Percentiles rank a stretch among this genome's conserved stretches.
phyloP scores from a whole-genome alignment of 2,113 vertebrate genomes.

The Toxotes chatareus region DNA sequence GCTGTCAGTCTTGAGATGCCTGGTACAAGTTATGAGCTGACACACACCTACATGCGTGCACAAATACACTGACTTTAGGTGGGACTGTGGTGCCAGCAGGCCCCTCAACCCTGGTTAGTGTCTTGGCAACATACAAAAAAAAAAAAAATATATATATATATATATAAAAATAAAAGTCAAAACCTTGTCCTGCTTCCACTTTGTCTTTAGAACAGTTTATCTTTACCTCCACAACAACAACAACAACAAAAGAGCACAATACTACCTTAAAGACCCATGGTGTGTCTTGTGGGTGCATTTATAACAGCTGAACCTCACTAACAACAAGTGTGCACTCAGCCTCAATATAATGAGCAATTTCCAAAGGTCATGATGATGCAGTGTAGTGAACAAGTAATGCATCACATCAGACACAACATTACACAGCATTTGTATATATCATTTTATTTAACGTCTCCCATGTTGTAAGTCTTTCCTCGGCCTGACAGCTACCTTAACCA shows the following conservation, averaged over 20 bases:
- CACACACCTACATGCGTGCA: not conserved
- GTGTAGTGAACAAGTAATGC: conserved; percentile 15
- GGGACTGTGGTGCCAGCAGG: conserved; percentile 9
- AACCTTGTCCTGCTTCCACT: not conserved
- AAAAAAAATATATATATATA: not conserved
- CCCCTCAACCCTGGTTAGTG: conserved; percentile 30
- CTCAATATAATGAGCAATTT: conserved; percentile 55
- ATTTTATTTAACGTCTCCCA: conserved; percentile 22
- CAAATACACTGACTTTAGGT: not conserved
- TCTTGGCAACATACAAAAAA: conserved; percentile 15
- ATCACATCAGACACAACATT: conserved; percentile 38
- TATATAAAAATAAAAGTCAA: not conserved
- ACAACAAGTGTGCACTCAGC: conserved; percentile 1
- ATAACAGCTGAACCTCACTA: conserved; percentile 10
- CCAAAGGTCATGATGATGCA: conserved; percentile 52
- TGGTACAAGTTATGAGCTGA: conserved; percentile 25
- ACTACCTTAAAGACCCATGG: not conserved
- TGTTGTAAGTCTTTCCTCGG: conserved; percentile 12
- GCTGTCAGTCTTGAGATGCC: conserved; percentile 59
- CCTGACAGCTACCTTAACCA: conserved; percentile 56
- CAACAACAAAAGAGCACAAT: not conserved
- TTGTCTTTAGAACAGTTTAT: conserved; percentile 15
- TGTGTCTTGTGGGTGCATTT: conserved; percentile 6
- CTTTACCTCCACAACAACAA: not conserved
- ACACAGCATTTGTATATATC: conserved; percentile 12